phyloP scores from a whole-genome alignment of 2,797 vertebrate species.

The Siniperca obscura region DNA sequence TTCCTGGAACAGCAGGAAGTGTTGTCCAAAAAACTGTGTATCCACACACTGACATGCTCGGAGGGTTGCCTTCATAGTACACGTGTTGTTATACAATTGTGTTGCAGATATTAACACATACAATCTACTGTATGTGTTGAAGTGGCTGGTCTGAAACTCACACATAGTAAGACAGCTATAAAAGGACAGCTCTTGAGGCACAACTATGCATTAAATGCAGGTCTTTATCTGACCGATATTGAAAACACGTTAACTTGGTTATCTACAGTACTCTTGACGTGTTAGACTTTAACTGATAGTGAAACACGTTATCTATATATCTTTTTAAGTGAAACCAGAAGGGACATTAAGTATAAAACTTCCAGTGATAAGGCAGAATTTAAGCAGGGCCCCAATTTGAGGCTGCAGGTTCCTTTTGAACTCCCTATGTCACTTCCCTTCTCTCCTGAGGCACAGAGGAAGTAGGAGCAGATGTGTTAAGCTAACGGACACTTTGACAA shows the following conservation, averaged over 20 bases:
- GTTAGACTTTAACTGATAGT: background rate
- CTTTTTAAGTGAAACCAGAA: constrained; percentile 27
- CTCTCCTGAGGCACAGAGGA: constrained; percentile 69
- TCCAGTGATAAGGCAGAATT: constrained; percentile 42
- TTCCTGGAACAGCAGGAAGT: constrained; percentile 59
- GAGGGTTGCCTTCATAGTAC: background rate
- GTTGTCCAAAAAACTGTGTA: constrained; percentile 24
- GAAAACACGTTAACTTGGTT: background rate
- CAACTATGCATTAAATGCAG: background rate
- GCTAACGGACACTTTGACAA: constrained; percentile 73
- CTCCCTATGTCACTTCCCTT: constrained; percentile 77
- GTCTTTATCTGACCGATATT: background rate
- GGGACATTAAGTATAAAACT: constrained; percentile 29
- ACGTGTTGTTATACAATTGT: constrained; percentile 7
- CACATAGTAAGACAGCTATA: background rate
- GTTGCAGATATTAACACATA: background rate
- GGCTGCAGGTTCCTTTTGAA: constrained; percentile 76
- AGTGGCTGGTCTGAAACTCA: background rate
- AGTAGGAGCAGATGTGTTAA: constrained; percentile 80
- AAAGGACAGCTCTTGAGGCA: background rate
- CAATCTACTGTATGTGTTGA: background rate
- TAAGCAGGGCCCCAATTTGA: constrained; percentile 64
- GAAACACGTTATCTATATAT: background rate
- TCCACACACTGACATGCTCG: constrained; percentile 3
- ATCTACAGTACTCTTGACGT: background rate